Evolutionary conservation across 2,888 invertebrate genomes (phyloP).

Genomic region (Allophyes oxyacanthae): DNA sequence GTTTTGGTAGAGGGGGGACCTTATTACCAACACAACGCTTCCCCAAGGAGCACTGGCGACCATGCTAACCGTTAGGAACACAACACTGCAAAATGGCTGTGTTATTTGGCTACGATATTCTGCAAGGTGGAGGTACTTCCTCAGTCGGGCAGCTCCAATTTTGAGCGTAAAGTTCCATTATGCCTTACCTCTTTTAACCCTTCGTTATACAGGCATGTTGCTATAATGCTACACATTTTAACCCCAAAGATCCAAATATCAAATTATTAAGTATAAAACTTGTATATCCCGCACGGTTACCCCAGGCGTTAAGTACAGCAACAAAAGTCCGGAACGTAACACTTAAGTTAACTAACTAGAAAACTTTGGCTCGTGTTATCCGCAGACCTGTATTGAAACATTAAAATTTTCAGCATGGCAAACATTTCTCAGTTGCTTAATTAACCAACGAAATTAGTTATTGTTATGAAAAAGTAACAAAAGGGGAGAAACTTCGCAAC

Average conservation of each 20-base stretch:
- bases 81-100: too few species aligned
- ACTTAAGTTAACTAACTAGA: conserved; percentile 46
- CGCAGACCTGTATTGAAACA: conserved; percentile 64
- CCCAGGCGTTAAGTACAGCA: conserved; percentile 44
- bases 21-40: too few species aligned
- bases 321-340: conserved; percentile 39
- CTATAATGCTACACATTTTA: too few species aligned
- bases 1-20: too few species aligned
- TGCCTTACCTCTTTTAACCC: too few species aligned
- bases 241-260: conserved; percentile 34
- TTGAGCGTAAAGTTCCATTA: too few species aligned
- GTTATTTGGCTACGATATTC: too few species aligned
- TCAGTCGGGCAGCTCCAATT: too few species aligned
- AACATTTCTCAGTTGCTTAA: conserved; percentile 74
- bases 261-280: conserved; percentile 31
- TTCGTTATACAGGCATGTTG: too few species aligned
- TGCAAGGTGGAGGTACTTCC: too few species aligned
- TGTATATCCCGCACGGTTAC: conserved; percentile 22
- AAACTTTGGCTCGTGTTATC: conserved; percentile 61
- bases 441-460: conserved; percentile 80
- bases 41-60: too few species aligned
- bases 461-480: conserved; percentile 79
- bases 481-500: conserved; percentile 68
- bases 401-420: conserved; percentile 63
- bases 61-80: too few species aligned